A percentile compares a stretch with the other conserved stretches of the same genome.
Conservation (phyloP, 2,797 vertebrate genomes). For the Lepilemur septentrionalis region DNA sequence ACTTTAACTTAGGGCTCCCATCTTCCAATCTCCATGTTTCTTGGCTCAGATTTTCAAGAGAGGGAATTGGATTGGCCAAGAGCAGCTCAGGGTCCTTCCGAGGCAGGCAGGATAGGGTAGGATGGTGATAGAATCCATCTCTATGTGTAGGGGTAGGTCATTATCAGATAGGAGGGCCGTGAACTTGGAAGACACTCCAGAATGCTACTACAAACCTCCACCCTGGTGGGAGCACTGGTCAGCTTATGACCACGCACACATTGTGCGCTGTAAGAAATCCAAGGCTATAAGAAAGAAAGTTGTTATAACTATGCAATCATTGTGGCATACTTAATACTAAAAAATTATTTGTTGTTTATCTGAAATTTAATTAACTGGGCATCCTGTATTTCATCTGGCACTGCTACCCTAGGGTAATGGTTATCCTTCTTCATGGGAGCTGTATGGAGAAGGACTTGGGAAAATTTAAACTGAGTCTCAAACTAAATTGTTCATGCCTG, state of each 20-base stretch:
- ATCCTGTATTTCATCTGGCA: background rate
- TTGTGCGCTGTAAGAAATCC: background rate
- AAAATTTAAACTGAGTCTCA: constrained; percentile 11
- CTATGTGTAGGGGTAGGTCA: background rate
- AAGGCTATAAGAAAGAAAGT: background rate
- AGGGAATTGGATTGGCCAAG: background rate
- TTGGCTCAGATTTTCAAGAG: background rate
- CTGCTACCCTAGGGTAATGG: background rate
- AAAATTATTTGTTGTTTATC: background rate
- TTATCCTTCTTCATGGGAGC: background rate
- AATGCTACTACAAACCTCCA: background rate
- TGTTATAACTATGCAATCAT: background rate
- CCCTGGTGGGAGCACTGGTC: background rate
- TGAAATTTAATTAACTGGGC: background rate
- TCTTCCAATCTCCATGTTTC: background rate
- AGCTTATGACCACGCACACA: background rate
- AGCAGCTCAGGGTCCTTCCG: background rate
- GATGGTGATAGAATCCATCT: no score
- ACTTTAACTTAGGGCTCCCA: background rate
- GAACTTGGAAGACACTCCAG: background rate
- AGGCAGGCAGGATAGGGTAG: background rate
- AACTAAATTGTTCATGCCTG: background rate
- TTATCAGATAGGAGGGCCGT: background rate
- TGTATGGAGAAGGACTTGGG: background rate
- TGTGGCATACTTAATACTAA: background rate